A percentile compares a stretch with the other conserved stretches of the same genome.
phyloP scores from a whole-genome alignment of 2,797 vertebrate species.

The Selene dorsalis region DNA sequence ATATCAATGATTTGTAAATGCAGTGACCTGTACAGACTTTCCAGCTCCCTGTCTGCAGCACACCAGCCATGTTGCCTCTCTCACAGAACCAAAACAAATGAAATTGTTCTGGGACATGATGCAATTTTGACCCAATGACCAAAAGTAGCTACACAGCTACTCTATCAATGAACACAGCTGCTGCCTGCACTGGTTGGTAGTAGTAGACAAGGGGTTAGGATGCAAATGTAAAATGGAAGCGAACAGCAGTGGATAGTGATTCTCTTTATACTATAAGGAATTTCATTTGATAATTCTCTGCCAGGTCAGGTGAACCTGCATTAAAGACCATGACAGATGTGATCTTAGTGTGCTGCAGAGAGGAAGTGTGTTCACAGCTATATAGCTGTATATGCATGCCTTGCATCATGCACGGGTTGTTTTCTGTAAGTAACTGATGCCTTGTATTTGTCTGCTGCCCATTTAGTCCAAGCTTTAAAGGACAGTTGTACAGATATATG shows the following conservation, averaged over 20 bases:
- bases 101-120: not conserved
- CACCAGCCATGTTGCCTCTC: not conserved
- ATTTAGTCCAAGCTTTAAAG: not conserved
- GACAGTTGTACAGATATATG: not conserved
- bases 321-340: slow-evolving; percentile 16
- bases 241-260: not conserved
- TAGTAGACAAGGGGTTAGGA: not conserved
- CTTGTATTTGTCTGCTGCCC: not conserved
- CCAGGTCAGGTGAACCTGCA: not conserved
- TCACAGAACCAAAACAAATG: not conserved
- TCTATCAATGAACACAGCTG: not conserved
- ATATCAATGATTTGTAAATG: not conserved
- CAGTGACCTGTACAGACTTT: not conserved
- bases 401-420: not conserved
- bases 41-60: not conserved
- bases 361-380: slow-evolving; percentile 2
- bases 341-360: slow-evolving; percentile 27
- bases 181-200: not conserved
- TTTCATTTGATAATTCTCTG: not conserved
- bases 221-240: slow-evolving; percentile 3
- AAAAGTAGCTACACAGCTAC: not conserved
- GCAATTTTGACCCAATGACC: not conserved
- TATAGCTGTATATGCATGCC: not conserved
- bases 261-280: not conserved
- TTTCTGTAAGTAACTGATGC: not conserved